These are phyloP conservation scores for Riparia riparia DNA, from an alignment of 2,113 vertebrate species.

Conservation along the genomic window DNA sequence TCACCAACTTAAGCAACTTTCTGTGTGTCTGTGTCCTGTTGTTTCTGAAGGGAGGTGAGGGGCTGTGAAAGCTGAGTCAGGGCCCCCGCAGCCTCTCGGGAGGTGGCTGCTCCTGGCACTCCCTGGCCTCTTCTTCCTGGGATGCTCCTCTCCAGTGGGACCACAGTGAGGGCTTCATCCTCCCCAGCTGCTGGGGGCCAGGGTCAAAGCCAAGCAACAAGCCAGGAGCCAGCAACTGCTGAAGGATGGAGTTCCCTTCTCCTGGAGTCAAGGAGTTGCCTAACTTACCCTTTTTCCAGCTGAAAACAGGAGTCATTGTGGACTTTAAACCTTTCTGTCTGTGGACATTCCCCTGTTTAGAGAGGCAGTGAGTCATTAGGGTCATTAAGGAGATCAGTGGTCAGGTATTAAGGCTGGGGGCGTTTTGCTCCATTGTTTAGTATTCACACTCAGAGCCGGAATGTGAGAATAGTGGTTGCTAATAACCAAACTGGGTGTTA, in stretches of 20 bases:
- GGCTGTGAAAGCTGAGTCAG: not conserved
- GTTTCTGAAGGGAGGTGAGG: not conserved
- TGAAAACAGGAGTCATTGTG: not conserved
- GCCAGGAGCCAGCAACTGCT: not conserved
- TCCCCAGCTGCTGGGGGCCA: not conserved
- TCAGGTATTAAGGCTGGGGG: slow-evolving; percentile 82
- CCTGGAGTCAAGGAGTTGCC: not conserved
- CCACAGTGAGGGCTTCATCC: not conserved
- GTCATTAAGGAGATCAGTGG: slow-evolving; percentile 71
- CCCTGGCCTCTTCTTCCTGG: not conserved
- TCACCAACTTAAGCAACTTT: not conserved
- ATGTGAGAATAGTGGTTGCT: slow-evolving; percentile 70
- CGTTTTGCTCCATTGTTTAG: slow-evolving; percentile 58
- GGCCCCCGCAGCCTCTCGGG: accelerated
- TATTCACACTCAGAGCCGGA: slow-evolving; percentile 72
- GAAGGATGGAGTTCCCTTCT: not conserved
- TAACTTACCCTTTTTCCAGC: not conserved
- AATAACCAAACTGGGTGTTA: slow-evolving; percentile 72
- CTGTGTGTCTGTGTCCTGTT: accelerated
- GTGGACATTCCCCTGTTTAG: slow-evolving; percentile 57
- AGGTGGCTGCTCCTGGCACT: accelerated
- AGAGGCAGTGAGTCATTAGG: slow-evolving; percentile 77
- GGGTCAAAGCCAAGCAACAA: not conserved
- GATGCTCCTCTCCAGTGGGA: not conserved
- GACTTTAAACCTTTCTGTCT: not conserved